A percentile compares a stretch with the other conserved stretches of the same genome.
Evolutionary conservation across 37 sponge, comb jelly and placozoan species (phyloP).

Genomic region (Aphrocallistes beatrix): DNA sequence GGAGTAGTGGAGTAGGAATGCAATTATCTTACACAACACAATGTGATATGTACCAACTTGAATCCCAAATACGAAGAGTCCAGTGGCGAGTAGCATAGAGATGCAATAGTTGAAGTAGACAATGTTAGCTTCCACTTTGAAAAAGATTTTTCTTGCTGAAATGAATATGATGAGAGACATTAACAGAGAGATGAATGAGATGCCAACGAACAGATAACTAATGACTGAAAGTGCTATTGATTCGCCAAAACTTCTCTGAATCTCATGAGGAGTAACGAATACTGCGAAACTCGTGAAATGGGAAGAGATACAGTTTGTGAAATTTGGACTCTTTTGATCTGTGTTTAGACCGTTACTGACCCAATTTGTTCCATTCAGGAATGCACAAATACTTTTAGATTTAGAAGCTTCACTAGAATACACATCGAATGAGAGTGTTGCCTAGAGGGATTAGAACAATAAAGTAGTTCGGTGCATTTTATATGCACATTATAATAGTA

Average conservation of each 20-base stretch:
- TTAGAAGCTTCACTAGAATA: too few species aligned
- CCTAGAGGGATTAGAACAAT: too few species aligned
- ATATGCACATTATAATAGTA: too few species aligned
- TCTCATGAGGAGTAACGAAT: background rate
- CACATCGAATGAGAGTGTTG: too few species aligned
- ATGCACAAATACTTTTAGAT: too few species aligned
- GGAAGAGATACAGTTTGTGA: background rate
- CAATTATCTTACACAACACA: background rate
- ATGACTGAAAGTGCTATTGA: background rate
- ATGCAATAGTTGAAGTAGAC: background rate
- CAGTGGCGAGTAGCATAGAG: background rate
- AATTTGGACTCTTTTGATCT: background rate
- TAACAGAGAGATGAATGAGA: background rate
- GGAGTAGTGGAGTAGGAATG: background rate
- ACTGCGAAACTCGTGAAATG: constrained; percentile 10
- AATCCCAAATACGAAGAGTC: background rate
- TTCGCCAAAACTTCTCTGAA: background rate
- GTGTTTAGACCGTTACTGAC: background rate
- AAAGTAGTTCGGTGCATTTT: too few species aligned
- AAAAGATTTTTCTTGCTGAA: background rate
- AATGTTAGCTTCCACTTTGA: constrained; percentile 1
- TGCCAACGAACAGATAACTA: background rate
- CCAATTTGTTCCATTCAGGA: background rate
- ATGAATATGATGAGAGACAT: background rate
- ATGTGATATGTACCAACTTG: background rate